Evolutionary conservation across 2,797 vertebrate genomes (phyloP).

Genomic region (Notamacropus eugenii): DNA sequence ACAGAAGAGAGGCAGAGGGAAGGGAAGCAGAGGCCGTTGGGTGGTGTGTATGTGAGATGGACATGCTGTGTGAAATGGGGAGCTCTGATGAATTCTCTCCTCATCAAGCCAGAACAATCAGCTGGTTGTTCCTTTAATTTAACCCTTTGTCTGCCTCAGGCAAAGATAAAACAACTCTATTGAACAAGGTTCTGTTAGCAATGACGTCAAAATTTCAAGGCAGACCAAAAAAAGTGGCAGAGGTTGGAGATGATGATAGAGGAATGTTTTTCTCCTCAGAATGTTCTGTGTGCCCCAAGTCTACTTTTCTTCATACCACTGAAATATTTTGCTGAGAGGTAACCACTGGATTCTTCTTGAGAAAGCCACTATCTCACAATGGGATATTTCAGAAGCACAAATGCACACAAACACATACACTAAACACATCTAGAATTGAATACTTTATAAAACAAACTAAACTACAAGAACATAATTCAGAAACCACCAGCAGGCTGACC

Average conservation of each 20-base stretch:
- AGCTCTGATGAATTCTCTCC: background rate
- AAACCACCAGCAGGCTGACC: constrained; percentile 74
- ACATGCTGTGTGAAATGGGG: background rate
- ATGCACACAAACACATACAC: background rate
- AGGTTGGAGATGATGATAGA: background rate
- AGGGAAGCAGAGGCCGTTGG: background rate
- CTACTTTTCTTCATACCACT: background rate
- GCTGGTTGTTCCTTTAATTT: background rate
- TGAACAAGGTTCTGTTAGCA: constrained; percentile 3
- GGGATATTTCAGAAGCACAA: background rate
- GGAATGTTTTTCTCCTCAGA: background rate
- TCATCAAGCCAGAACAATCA: background rate
- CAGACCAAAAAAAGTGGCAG: background rate
- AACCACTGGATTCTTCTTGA: constrained; percentile 14
- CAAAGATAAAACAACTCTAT: constrained; percentile 14
- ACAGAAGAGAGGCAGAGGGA: no score
- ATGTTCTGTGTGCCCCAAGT: background rate
- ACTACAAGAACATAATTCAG: constrained; percentile 73
- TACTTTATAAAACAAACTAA: constrained; percentile 70
- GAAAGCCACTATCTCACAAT: constrained; percentile 34
- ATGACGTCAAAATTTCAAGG: constrained; percentile 2
- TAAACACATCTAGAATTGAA: background rate
- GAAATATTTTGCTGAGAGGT: constrained; percentile 41
- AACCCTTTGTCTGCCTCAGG: background rate
- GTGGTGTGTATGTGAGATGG: fast-evolving